Conservation (phyloP, 2,113 vertebrate species). For the Pseudois nayaur region DNA sequence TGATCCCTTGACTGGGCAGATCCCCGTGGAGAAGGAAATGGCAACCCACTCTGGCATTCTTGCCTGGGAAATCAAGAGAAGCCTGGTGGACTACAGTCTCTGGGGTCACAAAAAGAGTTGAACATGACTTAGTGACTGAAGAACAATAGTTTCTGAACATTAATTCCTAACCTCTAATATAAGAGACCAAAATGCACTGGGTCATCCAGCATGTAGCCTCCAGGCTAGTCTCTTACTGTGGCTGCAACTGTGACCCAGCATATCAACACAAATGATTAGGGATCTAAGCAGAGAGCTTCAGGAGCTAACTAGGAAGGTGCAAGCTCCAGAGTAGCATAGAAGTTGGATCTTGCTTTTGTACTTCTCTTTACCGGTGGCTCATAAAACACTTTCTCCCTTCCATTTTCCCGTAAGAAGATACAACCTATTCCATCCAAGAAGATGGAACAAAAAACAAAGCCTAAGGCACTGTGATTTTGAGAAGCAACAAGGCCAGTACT, state of each 20-base stretch:
- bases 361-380: background rate
- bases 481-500: background rate
- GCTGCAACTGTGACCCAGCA: background rate
- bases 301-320: background rate
- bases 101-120: background rate
- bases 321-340: background rate
- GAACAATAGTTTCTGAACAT: background rate
- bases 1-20: background rate
- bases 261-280: background rate
- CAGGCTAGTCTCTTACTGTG: too few species aligned
- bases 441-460: background rate
- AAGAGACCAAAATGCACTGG: background rate
- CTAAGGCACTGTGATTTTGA: background rate
- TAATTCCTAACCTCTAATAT: background rate
- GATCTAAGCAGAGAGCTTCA: background rate
- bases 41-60: background rate
- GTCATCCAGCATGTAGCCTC: background rate
- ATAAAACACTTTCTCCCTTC: background rate
- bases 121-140: background rate
- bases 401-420: background rate
- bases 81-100: background rate
- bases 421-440: background rate
- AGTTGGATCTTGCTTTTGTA: background rate
- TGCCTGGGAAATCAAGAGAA: background rate
- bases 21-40: accelerated